Conservation (phyloP, 1,140 invertebrate genomes). For the Spodoptera litura region DNA sequence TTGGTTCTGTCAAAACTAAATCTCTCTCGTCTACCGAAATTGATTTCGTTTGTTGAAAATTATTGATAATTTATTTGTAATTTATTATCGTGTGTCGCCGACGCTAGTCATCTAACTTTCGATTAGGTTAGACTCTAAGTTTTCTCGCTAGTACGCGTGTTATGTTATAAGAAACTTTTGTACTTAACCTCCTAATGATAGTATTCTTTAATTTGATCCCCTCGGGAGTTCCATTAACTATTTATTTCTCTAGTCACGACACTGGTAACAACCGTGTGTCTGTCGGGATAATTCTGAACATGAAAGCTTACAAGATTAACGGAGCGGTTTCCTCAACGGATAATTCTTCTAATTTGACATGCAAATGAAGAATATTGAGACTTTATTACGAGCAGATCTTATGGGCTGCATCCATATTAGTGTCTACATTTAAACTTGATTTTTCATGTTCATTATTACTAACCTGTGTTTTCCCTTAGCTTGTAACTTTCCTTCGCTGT, state of each 20-base stretch:
- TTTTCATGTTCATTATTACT: slow-evolving; percentile 43
- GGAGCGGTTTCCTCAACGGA: not conserved
- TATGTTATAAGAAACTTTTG: slow-evolving; percentile 61
- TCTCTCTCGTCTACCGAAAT: slow-evolving; percentile 12
- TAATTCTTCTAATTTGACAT: slow-evolving; percentile 26
- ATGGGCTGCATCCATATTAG: not conserved
- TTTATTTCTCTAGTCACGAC: slow-evolving; percentile 77
- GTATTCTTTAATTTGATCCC: slow-evolving; percentile 68
- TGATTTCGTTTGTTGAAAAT: slow-evolving; percentile 45
- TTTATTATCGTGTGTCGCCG: slow-evolving; percentile 74
- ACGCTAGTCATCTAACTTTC: slow-evolving; percentile 80
- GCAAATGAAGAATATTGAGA: slow-evolving; percentile 41
- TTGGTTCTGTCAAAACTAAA: slow-evolving; percentile 39
- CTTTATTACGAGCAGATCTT: slow-evolving; percentile 1
- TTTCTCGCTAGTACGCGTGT: slow-evolving; percentile 58
- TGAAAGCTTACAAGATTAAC: slow-evolving; percentile 22
- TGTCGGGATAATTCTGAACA: slow-evolving; percentile 49
- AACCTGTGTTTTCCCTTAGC: slow-evolving; percentile 30
- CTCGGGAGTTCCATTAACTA: slow-evolving; percentile 58
- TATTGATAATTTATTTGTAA: slow-evolving; percentile 65
- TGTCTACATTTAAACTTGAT: slow-evolving; percentile 8
- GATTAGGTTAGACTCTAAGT: slow-evolving; percentile 73
- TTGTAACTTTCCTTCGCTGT: slow-evolving; percentile 42
- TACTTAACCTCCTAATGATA: slow-evolving; percentile 62
- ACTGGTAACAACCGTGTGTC: slow-evolving; percentile 66